phyloP scores from a whole-genome alignment of 2,888 invertebrate species.

The Lepidochitona cinerea region DNA sequence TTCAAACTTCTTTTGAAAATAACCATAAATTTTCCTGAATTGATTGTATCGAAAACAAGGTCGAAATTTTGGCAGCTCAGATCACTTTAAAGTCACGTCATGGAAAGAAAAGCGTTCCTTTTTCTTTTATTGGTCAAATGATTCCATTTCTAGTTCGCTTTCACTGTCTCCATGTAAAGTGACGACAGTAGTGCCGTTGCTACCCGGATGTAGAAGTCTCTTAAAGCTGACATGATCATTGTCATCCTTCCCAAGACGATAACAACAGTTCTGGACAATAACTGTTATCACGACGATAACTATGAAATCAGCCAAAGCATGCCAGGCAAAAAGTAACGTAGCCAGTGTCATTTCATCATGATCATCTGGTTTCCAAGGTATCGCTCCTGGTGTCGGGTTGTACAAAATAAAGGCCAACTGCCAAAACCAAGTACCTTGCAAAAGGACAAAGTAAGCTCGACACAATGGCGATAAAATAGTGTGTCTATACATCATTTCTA shows the following conservation, averaged over 20 bases:
- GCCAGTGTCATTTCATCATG: slow-evolving; percentile 72
- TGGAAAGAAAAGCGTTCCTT: too few species aligned
- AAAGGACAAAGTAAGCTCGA: slow-evolving; percentile 69
- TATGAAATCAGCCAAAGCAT: slow-evolving; percentile 53
- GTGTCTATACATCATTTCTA: slow-evolving; percentile 69
- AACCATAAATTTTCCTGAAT: too few species aligned
- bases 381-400: slow-evolving; percentile 65
- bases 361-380: slow-evolving; percentile 66
- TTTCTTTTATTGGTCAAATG: too few species aligned
- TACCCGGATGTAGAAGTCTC: slow-evolving; percentile 46
- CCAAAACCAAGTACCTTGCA: slow-evolving; percentile 75
- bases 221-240: slow-evolving; percentile 48
- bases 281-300: slow-evolving; percentile 53
- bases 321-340: slow-evolving; percentile 70
- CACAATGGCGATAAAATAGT: slow-evolving; percentile 67
- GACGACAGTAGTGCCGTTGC: slow-evolving; percentile 52
- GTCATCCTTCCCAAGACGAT: slow-evolving; percentile 29
- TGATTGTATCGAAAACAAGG: too few species aligned
- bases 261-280: slow-evolving; percentile 41
- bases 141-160: slow-evolving; percentile 47
- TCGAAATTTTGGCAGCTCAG: too few species aligned
- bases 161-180: slow-evolving; percentile 53
- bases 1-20: too few species aligned
- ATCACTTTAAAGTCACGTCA: too few species aligned
- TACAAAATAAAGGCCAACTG: slow-evolving; percentile 73